phyloP scores from a whole-genome alignment of 2,888 invertebrate genomes.

The Stenolophus ochropezus region DNA sequence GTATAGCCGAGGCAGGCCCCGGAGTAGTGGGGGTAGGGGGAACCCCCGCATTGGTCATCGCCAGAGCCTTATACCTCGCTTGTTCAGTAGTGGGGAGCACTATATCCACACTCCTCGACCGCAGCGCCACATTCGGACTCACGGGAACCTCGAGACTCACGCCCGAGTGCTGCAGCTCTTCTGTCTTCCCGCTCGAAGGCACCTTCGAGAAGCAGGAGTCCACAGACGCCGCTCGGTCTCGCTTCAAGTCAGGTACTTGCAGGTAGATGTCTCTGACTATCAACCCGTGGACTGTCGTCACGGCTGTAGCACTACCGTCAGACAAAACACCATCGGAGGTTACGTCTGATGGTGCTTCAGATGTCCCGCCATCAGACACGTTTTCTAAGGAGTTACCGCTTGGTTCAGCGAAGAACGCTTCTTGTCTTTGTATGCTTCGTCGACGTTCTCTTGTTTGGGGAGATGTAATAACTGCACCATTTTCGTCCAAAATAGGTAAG shows the following conservation, averaged over 20 bases:
- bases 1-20: conserved; percentile 60
- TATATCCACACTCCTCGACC: conserved; percentile 91
- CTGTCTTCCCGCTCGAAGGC: conserved; percentile 82
- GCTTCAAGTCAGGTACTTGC: conserved; percentile 87
- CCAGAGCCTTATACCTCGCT: conserved; percentile 89
- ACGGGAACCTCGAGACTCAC: conserved; percentile 83
- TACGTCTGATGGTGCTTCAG: conserved; percentile 72
- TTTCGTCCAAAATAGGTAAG: conserved; percentile 66
- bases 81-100: conserved; percentile 90
- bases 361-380: conserved; percentile 74
- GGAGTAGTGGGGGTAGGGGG: conserved; percentile 65
- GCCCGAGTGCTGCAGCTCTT: conserved; percentile 80
- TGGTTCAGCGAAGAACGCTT: conserved; percentile 87
- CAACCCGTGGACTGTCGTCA: conserved; percentile 68
- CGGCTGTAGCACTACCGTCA: conserved; percentile 66
- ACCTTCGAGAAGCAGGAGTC: conserved; percentile 90
- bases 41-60: conserved; percentile 76
- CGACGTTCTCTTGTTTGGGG: conserved; percentile 72
- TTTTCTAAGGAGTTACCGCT: conserved; percentile 83
- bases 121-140: conserved; percentile 77
- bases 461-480: conserved; percentile 64
- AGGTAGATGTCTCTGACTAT: conserved; percentile 73
- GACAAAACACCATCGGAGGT: conserved; percentile 69
- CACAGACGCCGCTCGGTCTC: conserved; percentile 91
- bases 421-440: conserved; percentile 87